Conservation (phyloP, 2,113 vertebrate genomes). For the Oncorhynchus keta region DNA sequence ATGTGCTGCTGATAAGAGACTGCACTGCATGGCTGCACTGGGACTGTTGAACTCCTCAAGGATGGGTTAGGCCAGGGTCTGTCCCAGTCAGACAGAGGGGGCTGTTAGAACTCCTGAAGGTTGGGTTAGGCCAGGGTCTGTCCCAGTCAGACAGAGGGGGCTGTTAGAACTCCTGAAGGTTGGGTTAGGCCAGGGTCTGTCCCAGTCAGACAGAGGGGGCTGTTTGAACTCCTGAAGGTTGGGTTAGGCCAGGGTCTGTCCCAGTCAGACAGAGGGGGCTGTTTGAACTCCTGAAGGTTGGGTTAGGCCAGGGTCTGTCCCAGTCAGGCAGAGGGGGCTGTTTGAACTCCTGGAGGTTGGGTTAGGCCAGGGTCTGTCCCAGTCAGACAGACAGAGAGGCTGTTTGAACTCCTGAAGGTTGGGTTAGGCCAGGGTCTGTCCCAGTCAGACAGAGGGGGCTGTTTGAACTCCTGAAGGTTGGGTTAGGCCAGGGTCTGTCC, state of each 20-base stretch:
- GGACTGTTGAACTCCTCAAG: constrained; percentile 21
- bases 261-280: not conserved
- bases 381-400: too few relatives aligned
- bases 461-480: not conserved
- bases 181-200: not conserved
- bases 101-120: not conserved
- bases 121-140: not conserved
- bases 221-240: not conserved
- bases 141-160: not conserved
- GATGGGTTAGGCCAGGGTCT: not conserved
- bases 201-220: not conserved
- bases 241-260: not conserved
- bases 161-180: not conserved
- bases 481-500: not conserved
- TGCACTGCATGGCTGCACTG: constrained; percentile 44
- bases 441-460: not conserved
- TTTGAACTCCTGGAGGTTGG: too few relatives aligned
- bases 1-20: constrained; percentile 45
- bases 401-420: not conserved
- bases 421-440: not conserved
- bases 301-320: too few relatives aligned
- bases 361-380: too few relatives aligned
- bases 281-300: too few relatives aligned
- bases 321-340: too few relatives aligned
- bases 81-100: not conserved